These are phyloP conservation scores for Dinocampus coccinellae DNA, from an alignment of 2,888 invertebrate species.

Conservation along the genomic window DNA sequence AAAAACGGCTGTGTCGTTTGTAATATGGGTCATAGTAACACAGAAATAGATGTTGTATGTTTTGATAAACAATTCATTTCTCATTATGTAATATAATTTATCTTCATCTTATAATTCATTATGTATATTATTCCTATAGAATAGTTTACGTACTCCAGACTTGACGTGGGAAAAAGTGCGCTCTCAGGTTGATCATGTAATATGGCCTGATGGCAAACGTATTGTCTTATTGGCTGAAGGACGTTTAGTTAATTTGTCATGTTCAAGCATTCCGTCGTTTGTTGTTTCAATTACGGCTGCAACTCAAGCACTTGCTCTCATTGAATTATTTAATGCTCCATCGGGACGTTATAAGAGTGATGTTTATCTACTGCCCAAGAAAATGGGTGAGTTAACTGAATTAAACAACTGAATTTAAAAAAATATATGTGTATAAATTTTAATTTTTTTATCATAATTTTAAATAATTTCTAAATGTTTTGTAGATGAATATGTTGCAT, in stretches of 20 bases:
- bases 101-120: background rate
- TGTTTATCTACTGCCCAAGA: constrained; percentile 97
- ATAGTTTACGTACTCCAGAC: constrained; percentile 92
- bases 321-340: constrained; percentile 97
- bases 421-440: constrained; percentile 12
- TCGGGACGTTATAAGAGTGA: constrained; percentile 95
- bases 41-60: constrained; percentile 92
- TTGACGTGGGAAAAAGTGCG: constrained; percentile 97
- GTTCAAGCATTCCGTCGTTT: constrained; percentile 97
- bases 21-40: constrained; percentile 98
- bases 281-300: constrained; percentile 98
- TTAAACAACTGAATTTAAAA: constrained; percentile 10
- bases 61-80: background rate
- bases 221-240: constrained; percentile 95
- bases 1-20: constrained; percentile 95
- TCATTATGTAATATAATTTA: background rate
- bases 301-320: constrained; percentile 96
- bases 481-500: constrained; percentile 98
- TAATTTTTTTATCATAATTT: constrained; percentile 31
- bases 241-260: constrained; percentile 94
- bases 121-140: constrained; percentile 71
- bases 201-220: constrained; percentile 97
- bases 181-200: constrained; percentile 98
- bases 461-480: no score
- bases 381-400: constrained; percentile 84